Conservation (phyloP, 2,113 vertebrate genomes). For the Psilopogon haemacephalus region DNA sequence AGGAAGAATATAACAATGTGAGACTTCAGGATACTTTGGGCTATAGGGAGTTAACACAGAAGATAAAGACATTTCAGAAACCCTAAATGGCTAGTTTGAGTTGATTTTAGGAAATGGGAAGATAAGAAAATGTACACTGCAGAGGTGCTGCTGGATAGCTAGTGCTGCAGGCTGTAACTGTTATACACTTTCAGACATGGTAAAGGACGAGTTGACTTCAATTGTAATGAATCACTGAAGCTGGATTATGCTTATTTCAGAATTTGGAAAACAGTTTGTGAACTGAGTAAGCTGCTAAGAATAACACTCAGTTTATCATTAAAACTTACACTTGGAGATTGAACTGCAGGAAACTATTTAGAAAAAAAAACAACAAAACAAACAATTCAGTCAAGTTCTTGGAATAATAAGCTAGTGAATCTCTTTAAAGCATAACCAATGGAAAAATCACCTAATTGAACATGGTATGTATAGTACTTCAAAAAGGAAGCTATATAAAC, state of each 20-base stretch:
- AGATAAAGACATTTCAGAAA: not conserved
- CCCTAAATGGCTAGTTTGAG: not conserved
- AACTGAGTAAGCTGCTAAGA: conserved; percentile 15
- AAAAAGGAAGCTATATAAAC: not conserved
- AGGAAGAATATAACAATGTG: not conserved
- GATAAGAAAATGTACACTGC: conserved; percentile 14
- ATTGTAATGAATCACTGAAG: not conserved
- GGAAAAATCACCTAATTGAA: not conserved
- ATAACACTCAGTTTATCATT: not conserved
- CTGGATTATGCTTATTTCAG: not conserved
- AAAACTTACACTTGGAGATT: not conserved
- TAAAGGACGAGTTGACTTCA: not conserved
- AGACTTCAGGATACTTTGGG: not conserved
- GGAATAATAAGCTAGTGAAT: not conserved
- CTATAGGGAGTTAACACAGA: not conserved
- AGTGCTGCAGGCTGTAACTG: not conserved
- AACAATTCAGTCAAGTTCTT: not conserved
- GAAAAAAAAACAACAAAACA: too few relatives aligned
- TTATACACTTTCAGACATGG: not conserved
- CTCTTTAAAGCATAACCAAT: not conserved
- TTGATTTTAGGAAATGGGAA: not conserved
- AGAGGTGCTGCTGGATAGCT: conserved; percentile 22
- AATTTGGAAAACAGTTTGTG: conserved; percentile 8
- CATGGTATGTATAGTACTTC: not conserved
- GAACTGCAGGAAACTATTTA: not conserved